Evolutionary conservation across 2,888 invertebrate genomes (phyloP).

Genomic region (Cryptus viduatorius): DNA sequence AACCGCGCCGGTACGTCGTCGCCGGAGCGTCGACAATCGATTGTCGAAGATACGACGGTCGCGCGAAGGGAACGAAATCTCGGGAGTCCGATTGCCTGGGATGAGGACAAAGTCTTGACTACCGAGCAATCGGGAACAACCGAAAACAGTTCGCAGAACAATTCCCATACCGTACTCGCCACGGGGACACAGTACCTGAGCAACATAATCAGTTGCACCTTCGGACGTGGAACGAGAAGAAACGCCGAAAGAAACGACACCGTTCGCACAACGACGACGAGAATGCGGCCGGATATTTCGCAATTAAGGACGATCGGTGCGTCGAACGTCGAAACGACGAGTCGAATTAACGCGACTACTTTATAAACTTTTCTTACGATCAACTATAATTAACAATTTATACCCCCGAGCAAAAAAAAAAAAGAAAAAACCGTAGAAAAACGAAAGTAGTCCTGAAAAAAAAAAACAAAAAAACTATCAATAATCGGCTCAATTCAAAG

Average conservation of each 20-base stretch:
- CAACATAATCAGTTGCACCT: constrained; percentile 69
- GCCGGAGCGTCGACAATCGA: constrained; percentile 25
- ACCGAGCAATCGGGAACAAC: constrained; percentile 46
- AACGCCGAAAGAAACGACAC: constrained; percentile 44
- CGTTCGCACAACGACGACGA: constrained; percentile 31
- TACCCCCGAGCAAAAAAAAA: not conserved
- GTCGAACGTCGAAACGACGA: constrained; percentile 33
- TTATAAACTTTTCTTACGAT: constrained; percentile 29
- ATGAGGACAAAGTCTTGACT: constrained; percentile 60
- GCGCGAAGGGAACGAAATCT: constrained; percentile 37
- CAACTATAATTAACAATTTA: not conserved
- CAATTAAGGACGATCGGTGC: constrained; percentile 30
- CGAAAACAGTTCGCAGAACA: constrained; percentile 28
- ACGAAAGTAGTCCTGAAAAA: too few species aligned
- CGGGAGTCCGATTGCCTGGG: constrained; percentile 17
- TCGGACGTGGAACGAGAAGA: constrained; percentile 65
- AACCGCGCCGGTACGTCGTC: constrained; percentile 37
- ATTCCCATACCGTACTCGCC: constrained; percentile 53
- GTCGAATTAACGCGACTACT: constrained; percentile 43
- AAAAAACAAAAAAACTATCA: too few species aligned
- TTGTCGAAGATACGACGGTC: constrained; percentile 50
- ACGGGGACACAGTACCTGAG: constrained; percentile 69
- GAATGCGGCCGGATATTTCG: constrained; percentile 33
- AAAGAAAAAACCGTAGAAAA: too few species aligned
- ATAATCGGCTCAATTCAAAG: too few species aligned